Base-by-base conservation (phyloP, 2,113 vertebrate species). In the Hippotragus niger region DNA sequence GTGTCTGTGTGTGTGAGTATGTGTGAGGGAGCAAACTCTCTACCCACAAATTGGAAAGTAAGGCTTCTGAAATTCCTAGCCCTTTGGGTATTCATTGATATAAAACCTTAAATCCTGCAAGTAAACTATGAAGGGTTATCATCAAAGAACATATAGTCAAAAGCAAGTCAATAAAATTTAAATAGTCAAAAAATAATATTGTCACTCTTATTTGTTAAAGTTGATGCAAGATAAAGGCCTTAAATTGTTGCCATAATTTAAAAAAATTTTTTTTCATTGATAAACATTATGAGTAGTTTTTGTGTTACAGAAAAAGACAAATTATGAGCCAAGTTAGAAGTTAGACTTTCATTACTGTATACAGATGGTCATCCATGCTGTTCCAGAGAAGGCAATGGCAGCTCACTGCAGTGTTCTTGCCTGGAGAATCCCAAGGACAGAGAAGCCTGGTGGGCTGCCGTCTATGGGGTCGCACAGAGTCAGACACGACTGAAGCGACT, bases 401-500 rank as follows among this genome's bases (percentile, higher is more conserved):
- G 8, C 2, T 3, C 16, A 19, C 62, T 17, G 7, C 62, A 64
- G 4, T 64, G 8, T 19, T n/a, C 16, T n/a, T 64, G 62, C 33
- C 62, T 64, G 15, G 16, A 64, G 33, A n/a, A n/a, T 64, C 16
- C 33, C 7, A 64, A 7, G 62, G 62, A 64, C 62, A 64, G 33
- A 64, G 62, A 16, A n/a, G 3, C 33, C 62, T n/a, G 33, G 62
- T 17, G 33, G 1, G 33, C 33, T 64, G 62, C 62, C 0, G 0
- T n/a, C 62, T 19, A 17, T 9, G 62, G 3, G 15, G 16, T n/a
- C 16, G 4, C 33, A n/a, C 16, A 64, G 31, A 64, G 33, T n/a
- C 0, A 1, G 62, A 64, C 62, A 64, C 0, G 15, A 64, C 62
- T 64, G 62, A 64, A 64, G 33, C 1, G 0, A n/a, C 7, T n/a